These are phyloP conservation scores for Aporophyla nigra DNA, from an alignment of 2,888 invertebrate species.

Conservation along the genomic window DNA sequence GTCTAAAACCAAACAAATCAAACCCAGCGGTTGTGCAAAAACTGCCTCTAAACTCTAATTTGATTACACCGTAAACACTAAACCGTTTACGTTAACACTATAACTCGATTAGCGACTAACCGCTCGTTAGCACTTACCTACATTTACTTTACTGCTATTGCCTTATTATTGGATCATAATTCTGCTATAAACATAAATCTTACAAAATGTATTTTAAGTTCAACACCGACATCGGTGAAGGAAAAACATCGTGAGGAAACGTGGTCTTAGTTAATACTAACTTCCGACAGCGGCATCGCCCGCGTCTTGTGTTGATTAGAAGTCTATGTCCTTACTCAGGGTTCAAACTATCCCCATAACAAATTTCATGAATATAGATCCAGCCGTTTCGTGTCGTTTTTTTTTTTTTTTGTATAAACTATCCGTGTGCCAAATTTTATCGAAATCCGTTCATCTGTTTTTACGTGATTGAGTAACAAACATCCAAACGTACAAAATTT, in stretches of 20 bases:
- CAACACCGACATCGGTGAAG: not conserved
- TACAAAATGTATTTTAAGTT: slow-evolving; percentile 26
- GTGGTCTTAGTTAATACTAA: too few species aligned
- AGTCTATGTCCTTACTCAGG: too few species aligned
- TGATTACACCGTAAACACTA: slow-evolving; percentile 59
- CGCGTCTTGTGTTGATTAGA: too few species aligned
- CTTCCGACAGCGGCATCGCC: too few species aligned
- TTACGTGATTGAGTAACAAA: too few species aligned
- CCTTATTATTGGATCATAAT: slow-evolving; percentile 71
- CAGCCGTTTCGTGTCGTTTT: too few species aligned
- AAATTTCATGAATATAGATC: too few species aligned
- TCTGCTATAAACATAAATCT: slow-evolving; percentile 36
- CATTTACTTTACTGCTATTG: slow-evolving; percentile 69
- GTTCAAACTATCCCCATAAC: too few species aligned
- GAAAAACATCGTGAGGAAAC: not conserved
- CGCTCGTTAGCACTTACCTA: slow-evolving; percentile 49
- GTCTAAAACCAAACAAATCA: not conserved
- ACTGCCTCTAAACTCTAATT: slow-evolving; percentile 45
- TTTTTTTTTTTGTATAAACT: too few species aligned
- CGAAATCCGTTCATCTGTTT: too few species aligned
- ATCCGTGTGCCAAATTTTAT: too few species aligned
- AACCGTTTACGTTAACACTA: slow-evolving; percentile 59
- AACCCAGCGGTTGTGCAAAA: not conserved
- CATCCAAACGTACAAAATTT: too few species aligned
- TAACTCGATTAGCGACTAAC: slow-evolving; percentile 64